phyloP scores from a whole-genome alignment of 1,140 invertebrate species.

The Drosophila athabasca region DNA sequence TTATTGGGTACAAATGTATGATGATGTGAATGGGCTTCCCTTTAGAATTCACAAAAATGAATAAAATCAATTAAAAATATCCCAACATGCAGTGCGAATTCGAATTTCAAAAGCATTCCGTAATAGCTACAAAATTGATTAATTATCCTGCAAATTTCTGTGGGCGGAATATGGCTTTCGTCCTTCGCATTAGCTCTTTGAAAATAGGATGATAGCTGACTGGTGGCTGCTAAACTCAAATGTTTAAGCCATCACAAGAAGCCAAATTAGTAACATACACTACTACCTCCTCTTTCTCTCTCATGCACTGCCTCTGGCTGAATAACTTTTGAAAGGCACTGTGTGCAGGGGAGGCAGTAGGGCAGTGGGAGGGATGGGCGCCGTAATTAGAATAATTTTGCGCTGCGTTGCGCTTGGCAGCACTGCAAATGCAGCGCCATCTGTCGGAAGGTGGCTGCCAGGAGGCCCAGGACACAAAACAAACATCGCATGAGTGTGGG shows the following conservation, averaged over 20 bases:
- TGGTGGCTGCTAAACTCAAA: constrained; percentile 33
- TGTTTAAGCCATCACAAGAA: constrained; percentile 35
- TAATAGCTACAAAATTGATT: constrained; percentile 1
- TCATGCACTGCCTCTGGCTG: constrained; percentile 12
- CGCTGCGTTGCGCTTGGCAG: constrained; percentile 68
- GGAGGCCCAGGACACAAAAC: constrained; percentile 25
- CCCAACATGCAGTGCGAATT: background rate
- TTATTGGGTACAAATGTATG: constrained; percentile 6
- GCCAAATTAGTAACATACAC: constrained; percentile 43
- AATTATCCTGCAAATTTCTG: background rate
- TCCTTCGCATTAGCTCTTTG: constrained; percentile 31
- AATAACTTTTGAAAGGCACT: constrained; percentile 42
- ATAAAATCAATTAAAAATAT: no score
- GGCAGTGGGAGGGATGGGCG: constrained; percentile 9
- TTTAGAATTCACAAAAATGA: no score
- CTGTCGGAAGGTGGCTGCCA: constrained; percentile 42
- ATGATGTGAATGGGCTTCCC: background rate
- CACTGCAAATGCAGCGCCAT: constrained; percentile 59
- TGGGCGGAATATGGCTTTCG: background rate
- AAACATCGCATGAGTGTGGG: constrained; percentile 26
- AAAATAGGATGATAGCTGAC: constrained; percentile 17
- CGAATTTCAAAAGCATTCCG: no score
- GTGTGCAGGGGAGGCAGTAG: constrained; percentile 3
- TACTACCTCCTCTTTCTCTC: background rate
- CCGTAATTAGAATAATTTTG: constrained; percentile 78